These are phyloP conservation scores for Dasypolia templi DNA, from an alignment of 2,888 invertebrate species.

Conservation along the genomic window DNA sequence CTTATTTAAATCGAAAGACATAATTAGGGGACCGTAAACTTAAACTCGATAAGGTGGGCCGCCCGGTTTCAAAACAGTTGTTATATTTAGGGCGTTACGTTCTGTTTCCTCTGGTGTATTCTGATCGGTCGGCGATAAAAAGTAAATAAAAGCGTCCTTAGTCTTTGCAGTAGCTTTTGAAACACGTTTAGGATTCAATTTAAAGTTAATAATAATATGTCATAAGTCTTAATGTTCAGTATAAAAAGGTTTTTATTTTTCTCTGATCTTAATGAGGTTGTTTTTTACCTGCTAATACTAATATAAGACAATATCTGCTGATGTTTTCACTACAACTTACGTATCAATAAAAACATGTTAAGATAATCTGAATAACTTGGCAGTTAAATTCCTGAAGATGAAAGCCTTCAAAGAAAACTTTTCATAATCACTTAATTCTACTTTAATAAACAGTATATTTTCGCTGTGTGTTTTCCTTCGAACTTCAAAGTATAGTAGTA, in stretches of 20 bases:
- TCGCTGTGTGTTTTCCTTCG: background rate
- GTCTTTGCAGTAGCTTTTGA: constrained; percentile 47
- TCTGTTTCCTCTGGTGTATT: constrained; percentile 78
- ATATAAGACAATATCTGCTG: background rate
- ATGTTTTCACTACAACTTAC: background rate
- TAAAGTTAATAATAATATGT: constrained; percentile 39
- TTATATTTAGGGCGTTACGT: constrained; percentile 86
- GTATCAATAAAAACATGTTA: background rate
- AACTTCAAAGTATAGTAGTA: background rate
- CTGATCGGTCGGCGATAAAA: constrained; percentile 75
- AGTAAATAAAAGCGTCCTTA: constrained; percentile 53
- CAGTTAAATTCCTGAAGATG: background rate
- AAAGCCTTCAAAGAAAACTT: background rate
- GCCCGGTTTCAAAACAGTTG: constrained; percentile 73
- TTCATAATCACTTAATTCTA: constrained; percentile 1
- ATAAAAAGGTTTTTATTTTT: constrained; percentile 24
- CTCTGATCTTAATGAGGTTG: constrained; percentile 15
- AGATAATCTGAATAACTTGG: background rate
- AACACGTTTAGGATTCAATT: constrained; percentile 49
- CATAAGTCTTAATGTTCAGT: constrained; percentile 31
- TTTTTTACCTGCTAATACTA: constrained; percentile 24
- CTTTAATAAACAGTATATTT: background rate
- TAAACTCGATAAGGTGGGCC: constrained; percentile 79
- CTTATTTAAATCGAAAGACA: constrained; percentile 47
- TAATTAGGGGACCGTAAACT: constrained; percentile 54